These are phyloP conservation scores for Tragelaphus oryx DNA, from an alignment of 2,797 vertebrate genomes.

Conservation along the genomic window DNA sequence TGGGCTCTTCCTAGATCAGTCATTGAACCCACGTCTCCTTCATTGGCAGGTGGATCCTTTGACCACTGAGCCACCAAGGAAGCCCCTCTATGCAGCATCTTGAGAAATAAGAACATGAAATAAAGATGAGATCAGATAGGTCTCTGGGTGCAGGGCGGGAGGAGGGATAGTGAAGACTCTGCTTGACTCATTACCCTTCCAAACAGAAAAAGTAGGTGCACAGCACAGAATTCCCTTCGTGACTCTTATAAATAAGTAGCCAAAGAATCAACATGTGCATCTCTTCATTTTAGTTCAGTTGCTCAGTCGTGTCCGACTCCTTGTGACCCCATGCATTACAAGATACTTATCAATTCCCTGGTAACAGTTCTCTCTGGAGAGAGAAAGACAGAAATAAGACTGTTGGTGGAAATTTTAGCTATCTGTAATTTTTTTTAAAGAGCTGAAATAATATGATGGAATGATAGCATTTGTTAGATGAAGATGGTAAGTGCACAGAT, in stretches of 20 bases:
- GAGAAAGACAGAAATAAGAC: not conserved
- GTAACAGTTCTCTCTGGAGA: not conserved
- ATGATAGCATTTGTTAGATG: not conserved
- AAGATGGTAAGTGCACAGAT: not conserved
- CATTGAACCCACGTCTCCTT: not conserved
- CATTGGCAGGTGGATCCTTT: not conserved
- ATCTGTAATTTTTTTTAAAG: not conserved
- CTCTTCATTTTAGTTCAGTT: not conserved
- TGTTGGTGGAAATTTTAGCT: not conserved
- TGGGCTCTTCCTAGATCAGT: not conserved
- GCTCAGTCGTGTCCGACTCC: not conserved
- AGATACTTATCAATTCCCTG: not conserved
- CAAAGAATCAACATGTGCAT: not conserved
- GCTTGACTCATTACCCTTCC: not conserved
- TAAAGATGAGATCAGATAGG: not conserved
- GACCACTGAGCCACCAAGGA: not conserved
- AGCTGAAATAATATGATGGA: not conserved
- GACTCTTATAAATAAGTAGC: not conserved
- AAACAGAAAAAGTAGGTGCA: not conserved
- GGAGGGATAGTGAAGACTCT: not conserved
- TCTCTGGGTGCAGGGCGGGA: not conserved
- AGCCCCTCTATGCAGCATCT: not conserved
- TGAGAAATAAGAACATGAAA: not conserved
- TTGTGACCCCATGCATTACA: not conserved
- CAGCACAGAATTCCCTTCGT: not conserved